Evolutionary conservation across 2,113 vertebrate species (phyloP).

Genomic region (Osmerus mordax): DNA sequence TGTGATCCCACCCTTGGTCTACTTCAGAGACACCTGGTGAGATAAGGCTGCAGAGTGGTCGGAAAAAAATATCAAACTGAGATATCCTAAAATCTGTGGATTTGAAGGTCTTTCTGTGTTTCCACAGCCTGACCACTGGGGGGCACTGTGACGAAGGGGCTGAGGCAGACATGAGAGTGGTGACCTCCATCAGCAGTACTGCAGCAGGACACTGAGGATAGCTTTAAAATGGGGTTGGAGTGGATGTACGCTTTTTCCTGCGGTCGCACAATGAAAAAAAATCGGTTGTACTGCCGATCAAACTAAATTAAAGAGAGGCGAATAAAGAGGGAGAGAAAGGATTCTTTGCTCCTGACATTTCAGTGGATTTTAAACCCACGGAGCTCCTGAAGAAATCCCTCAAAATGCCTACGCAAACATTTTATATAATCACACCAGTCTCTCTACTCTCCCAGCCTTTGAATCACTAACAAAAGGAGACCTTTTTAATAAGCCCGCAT

Average conservation of each 20-base stretch:
- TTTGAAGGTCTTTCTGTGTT: neutral
- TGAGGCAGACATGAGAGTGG: neutral
- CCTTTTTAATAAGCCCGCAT: neutral
- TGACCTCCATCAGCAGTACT: neutral
- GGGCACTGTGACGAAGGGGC: constrained; percentile 14
- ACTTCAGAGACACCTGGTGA: too few species aligned
- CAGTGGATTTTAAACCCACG: constrained; percentile 33
- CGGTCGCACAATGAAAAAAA: neutral
- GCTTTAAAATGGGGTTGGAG: neutral
- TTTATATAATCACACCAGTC: constrained; percentile 20
- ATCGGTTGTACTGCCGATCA: neutral
- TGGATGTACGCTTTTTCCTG: constrained; percentile 4
- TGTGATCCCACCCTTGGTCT: too few species aligned
- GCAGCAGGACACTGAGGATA: constrained; percentile 4
- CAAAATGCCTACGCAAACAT: constrained; percentile 34
- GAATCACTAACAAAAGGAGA: constrained; percentile 6
- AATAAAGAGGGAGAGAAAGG: constrained; percentile 16
- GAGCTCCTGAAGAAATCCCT: constrained; percentile 11
- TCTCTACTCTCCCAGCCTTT: constrained; percentile 3
- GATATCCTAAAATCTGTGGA: too few species aligned
- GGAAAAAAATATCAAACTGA: too few species aligned
- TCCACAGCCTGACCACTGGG: constrained; percentile 8
- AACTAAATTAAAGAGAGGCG: neutral
- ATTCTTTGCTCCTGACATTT: constrained; percentile 33
- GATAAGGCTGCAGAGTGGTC: too few species aligned